Base-by-base conservation (phyloP, 2,113 vertebrate genomes). In the Halichoeres trimaculatus region DNA sequence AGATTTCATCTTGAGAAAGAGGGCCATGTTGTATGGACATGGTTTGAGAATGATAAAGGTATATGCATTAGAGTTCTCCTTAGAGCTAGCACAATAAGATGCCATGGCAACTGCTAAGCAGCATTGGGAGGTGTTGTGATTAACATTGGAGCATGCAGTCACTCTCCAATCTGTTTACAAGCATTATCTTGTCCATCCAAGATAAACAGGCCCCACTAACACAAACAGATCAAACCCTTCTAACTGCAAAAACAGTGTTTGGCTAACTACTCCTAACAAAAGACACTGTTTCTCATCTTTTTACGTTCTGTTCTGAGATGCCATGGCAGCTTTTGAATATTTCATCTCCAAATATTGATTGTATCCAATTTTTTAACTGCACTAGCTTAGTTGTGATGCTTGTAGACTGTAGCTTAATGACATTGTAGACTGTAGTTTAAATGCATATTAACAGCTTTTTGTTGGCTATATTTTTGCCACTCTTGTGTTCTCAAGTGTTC, bases 41-140 rank as follows among this genome's bases (percentile, higher is more conserved):
- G 93, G 93, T 92, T 92, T 93, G 93, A 93, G 86, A 93, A 93
- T 93, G 90, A 90, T 93, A 89, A 93, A 93, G 92, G 92, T 93
- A 93, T 93, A 92, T 91, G 69, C 89, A 90, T 83, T 90, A 87
- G 88, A 91, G 90, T 91, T 90, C 77, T 90, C 87, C 82, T 78
- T 88, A 93, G 93, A 84, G 83, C 80, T 88, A 90, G 89, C 80
- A 88, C 89, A 91, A 89, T 90, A 93, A 93, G 93, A 92, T 92
- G 93, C 90, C 93, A 93, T 93, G 93, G 93, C 91, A 93, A 92
- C 92, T 89, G 90, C 88, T 90, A 59, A 91, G 85, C 87, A 85
- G 81, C 82, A 88, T 88, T 90, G 82, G 85, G 79, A 85, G 75
- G 85, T 73, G 80, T 87, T 85, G 88, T 88, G 77, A 90, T 73